Conservation (phyloP, 1,140 invertebrate genomes). For the Atta texana region DNA sequence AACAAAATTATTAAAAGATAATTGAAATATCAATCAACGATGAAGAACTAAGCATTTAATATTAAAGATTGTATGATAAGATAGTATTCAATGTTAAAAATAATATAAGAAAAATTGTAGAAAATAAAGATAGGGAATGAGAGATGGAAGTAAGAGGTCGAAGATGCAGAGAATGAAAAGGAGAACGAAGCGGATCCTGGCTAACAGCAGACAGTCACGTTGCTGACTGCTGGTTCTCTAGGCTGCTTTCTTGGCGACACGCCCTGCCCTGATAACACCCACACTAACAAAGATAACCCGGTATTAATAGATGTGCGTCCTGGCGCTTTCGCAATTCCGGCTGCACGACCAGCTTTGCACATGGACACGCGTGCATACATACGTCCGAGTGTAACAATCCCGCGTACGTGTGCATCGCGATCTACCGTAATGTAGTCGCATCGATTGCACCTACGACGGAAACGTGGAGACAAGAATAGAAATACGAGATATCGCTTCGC, state of each 20-base stretch:
- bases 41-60: slow-evolving; percentile 1
- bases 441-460: slow-evolving; percentile 40
- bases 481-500: slow-evolving; percentile 3
- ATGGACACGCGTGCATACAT: slow-evolving; percentile 17
- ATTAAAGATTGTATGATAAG: neutral
- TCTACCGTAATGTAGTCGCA: slow-evolving; percentile 34
- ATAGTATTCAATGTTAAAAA: neutral
- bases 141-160: slow-evolving; percentile 2
- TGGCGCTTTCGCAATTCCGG: slow-evolving; percentile 81
- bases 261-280: slow-evolving; percentile 85
- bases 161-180: slow-evolving; percentile 26
- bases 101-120: neutral
- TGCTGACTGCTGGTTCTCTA: slow-evolving; percentile 75
- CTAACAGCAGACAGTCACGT: slow-evolving; percentile 81
- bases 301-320: slow-evolving; percentile 84
- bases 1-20: slow-evolving; percentile 16
- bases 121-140: slow-evolving; percentile 1
- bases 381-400: slow-evolving; percentile 63
- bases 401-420: slow-evolving; percentile 39
- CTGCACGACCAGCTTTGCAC: slow-evolving; percentile 47
- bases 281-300: slow-evolving; percentile 83
- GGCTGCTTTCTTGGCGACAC: slow-evolving; percentile 82
- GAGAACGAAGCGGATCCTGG: slow-evolving; percentile 75
- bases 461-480: slow-evolving; percentile 15
- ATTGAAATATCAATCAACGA: slow-evolving; percentile 19